phyloP scores from a whole-genome alignment of 2,113 vertebrate genomes.

The Microcebus tavaratra region DNA sequence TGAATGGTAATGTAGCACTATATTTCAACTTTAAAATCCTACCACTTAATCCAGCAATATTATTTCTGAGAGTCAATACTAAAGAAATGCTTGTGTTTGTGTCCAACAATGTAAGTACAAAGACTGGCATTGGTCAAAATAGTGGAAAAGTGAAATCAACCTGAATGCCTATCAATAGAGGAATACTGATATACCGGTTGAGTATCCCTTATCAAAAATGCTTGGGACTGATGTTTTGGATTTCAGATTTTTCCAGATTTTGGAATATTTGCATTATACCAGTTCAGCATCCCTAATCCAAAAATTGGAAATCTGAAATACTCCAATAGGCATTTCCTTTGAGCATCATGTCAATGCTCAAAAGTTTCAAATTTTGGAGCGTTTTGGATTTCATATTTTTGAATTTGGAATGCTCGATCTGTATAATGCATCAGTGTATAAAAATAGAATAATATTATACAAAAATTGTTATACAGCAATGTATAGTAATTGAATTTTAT shows the following conservation, averaged over 20 bases:
- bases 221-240: neutral
- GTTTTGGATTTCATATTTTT: too few relatives aligned
- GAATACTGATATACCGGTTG: neutral
- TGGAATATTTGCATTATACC: too few relatives aligned
- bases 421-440: neutral
- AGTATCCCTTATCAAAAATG: neutral
- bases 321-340: too few relatives aligned
- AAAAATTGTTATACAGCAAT: neutral
- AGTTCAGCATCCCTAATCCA: too few relatives aligned
- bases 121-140: neutral
- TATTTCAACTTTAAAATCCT: neutral
- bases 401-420: too few relatives aligned
- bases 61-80: neutral
- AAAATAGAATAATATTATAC: neutral
- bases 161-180: neutral
- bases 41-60: neutral
- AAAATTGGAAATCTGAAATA: too few relatives aligned
- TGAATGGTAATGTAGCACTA: neutral
- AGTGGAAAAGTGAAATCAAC: neutral
- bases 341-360: too few relatives aligned
- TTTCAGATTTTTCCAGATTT: neutral
- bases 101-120: neutral
- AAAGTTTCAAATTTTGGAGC: too few relatives aligned
- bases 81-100: neutral
- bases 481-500: neutral